Base-by-base conservation (phyloP, 1,140 invertebrate genomes). In the Drosophila auraria region DNA sequence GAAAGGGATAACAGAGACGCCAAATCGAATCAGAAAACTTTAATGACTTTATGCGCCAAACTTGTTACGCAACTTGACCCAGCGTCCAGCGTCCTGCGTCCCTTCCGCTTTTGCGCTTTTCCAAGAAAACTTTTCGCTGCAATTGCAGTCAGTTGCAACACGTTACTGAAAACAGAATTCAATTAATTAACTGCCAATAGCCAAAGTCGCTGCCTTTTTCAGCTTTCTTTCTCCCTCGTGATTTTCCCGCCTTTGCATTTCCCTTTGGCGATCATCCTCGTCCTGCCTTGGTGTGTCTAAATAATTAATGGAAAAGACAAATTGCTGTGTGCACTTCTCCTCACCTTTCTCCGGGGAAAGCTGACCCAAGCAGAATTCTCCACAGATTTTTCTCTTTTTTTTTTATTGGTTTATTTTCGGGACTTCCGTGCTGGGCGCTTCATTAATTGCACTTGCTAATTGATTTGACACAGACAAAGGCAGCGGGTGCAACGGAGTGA, bases 31-130 rank as follows among this genome's bases (percentile, higher is more conserved):
- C 81, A 72, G 74, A 61, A 72, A 87, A 87, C 83, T 87, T 89
- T 87, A 87, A 87, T 87, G 83, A 87, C 83, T 87, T 87, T 75
- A 89, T 87, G 83, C 83, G 84, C 72, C 74, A 89, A 78, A 86
- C 56, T 86, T 56, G 53, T 81, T 66, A 74, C 60, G 60, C 49
- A 79, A 64, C 59, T 83, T 74, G 75, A 82, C 76, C 65, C 65
- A 45, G 47, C 40, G 27, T 59, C 74, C 30, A 60, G 50, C 3
- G 11, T 59, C 74, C 30, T 56, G 50, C 3, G 11, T 36, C 33
- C 33, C 8, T 9, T 36, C 9, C 9, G 9, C 33, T 38, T 23
- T 30, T 14, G 25, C 17, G 9, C 64, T 66, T 66, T 72, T 33
- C 33, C 14, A 6, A 27, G 11, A 1, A 50, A 72, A 73, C 36